These are phyloP conservation scores for Plectropomus leopardus DNA, from an alignment of 2,113 vertebrate genomes.

Conservation along the genomic window DNA sequence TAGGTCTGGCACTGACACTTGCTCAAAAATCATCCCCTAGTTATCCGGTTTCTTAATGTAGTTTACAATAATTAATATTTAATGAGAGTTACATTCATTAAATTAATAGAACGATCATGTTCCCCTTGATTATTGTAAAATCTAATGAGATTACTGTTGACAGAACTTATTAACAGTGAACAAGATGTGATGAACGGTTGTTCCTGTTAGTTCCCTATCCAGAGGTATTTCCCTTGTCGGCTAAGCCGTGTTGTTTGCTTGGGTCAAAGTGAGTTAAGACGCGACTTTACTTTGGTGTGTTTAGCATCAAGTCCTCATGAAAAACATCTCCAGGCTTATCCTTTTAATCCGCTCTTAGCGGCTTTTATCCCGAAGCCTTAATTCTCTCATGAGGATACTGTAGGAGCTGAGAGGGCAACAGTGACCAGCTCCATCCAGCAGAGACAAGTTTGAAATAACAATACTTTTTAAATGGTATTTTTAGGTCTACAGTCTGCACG, in stretches of 20 bases:
- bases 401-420: constrained; percentile 22
- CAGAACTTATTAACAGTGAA: neutral
- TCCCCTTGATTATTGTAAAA: constrained; percentile 14
- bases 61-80: constrained; percentile 52
- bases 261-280: constrained; percentile 65
- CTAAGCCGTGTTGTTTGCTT: constrained; percentile 38
- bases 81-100: constrained; percentile 37
- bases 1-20: too few species aligned
- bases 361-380: constrained; percentile 73
- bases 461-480: constrained; percentile 11
- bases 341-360: constrained; percentile 79
- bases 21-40: neutral
- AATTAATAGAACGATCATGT: constrained; percentile 34
- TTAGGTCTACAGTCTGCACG: neutral
- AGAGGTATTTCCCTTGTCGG: constrained; percentile 22
- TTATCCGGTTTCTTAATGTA: constrained; percentile 47
- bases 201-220: neutral
- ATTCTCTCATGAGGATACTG: constrained; percentile 68
- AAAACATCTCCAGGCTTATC: constrained; percentile 79
- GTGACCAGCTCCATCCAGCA: constrained; percentile 30
- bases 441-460: constrained; percentile 20
- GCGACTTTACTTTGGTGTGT: constrained; percentile 60
- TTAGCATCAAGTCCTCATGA: constrained; percentile 69
- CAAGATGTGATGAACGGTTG: neutral
- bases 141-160: constrained; percentile 43